These are phyloP conservation scores for Malaclemys terrapin DNA, from an alignment of 2,113 vertebrate species.

Conservation along the genomic window DNA sequence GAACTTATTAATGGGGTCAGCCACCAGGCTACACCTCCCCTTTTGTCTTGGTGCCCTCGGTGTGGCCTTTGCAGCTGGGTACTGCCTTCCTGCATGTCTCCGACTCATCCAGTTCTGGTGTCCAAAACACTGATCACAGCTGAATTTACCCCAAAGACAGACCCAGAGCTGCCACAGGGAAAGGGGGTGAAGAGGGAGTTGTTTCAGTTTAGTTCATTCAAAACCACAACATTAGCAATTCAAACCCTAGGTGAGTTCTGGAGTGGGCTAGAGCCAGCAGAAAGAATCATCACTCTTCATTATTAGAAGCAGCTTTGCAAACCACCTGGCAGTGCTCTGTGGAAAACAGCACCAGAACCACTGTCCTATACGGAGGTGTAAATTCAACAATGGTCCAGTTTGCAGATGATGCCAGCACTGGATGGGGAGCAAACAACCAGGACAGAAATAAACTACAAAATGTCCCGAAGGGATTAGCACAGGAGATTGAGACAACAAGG, in stretches of 20 bases:
- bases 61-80: background rate
- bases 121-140: background rate
- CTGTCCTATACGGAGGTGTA: conserved; percentile 24
- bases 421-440: background rate
- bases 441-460: background rate
- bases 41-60: background rate
- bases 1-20: background rate
- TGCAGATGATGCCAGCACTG: background rate
- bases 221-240: background rate
- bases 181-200: background rate
- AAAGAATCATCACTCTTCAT: background rate
- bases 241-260: background rate
- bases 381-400: background rate
- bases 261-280: background rate
- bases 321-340: background rate
- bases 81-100: background rate
- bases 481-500: background rate
- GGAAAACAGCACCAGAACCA: background rate
- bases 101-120: background rate
- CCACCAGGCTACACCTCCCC: background rate
- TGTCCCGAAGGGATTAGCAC: background rate
- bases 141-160: background rate
- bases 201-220: too few relatives aligned
- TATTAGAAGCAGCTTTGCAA: background rate
- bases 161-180: background rate